Evolutionary conservation across 35 echinoderm and acorn worm species (phyloP).

Genomic region (Apostichopus japonicus): DNA sequence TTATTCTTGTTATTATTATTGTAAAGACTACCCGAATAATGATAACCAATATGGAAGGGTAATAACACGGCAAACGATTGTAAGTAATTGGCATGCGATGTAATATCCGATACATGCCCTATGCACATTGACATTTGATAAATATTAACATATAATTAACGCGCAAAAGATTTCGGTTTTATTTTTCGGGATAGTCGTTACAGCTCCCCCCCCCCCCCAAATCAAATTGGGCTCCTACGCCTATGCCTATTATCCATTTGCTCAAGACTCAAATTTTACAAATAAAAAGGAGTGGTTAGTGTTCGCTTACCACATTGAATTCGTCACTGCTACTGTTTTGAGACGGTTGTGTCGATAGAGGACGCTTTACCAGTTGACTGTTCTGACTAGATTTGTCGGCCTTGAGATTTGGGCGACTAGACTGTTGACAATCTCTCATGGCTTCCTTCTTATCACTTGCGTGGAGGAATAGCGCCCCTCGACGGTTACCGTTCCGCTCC

Average conservation of each 20-base stretch:
- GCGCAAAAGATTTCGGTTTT: too few species aligned
- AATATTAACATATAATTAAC: too few species aligned
- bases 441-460: slow-evolving; percentile 21
- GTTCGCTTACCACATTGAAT: not conserved
- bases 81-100: too few species aligned
- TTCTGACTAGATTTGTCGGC: not conserved
- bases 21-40: too few species aligned
- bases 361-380: not conserved
- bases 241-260: not conserved
- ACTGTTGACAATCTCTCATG: not conserved
- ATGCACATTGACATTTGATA: too few species aligned
- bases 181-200: too few species aligned
- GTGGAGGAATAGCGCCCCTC: slow-evolving; percentile 7
- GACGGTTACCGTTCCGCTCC: not conserved
- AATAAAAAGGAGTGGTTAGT: not conserved
- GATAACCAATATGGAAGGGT: too few species aligned
- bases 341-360: slow-evolving; percentile 12
- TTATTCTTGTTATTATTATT: too few species aligned
- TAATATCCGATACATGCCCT: too few species aligned
- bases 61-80: too few species aligned
- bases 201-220: not conserved
- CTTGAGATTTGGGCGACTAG: not conserved
- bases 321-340: not conserved
- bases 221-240: too few species aligned
- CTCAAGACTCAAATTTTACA: not conserved